Evolutionary conservation across 2,888 invertebrate genomes (phyloP).

Genomic region (Osmoderma eremita): DNA sequence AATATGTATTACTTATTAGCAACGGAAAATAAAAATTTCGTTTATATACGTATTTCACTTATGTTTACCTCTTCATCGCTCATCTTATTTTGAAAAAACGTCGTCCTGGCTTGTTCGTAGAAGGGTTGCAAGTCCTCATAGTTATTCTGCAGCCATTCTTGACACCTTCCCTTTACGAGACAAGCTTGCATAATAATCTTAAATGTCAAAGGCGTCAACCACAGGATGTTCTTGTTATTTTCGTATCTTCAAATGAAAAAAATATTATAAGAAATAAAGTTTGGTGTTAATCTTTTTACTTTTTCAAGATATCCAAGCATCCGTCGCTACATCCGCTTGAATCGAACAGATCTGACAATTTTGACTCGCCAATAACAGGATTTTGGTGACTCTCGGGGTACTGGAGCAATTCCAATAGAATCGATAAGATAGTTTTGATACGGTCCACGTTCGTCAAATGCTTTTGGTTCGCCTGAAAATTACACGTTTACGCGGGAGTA

Average conservation of each 20-base stretch:
- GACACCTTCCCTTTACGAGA: slow-evolving; percentile 36
- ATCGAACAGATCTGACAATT: slow-evolving; percentile 32
- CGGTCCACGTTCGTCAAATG: slow-evolving; percentile 51
- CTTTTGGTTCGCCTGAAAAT: slow-evolving; percentile 47
- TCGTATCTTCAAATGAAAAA: slow-evolving; percentile 36
- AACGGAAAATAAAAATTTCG: background rate
- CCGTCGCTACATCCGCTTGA: slow-evolving; percentile 43
- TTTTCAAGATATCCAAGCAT: slow-evolving; percentile 50
- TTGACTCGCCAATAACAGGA: slow-evolving; percentile 20
- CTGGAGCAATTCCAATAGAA: slow-evolving; percentile 50
- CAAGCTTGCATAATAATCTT: slow-evolving; percentile 39
- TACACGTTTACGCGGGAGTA: slow-evolving; percentile 1
- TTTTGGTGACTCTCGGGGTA: slow-evolving; percentile 44
- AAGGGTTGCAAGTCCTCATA: slow-evolving; percentile 50
- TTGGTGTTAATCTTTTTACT: slow-evolving; percentile 30
- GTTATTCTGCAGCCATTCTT: slow-evolving; percentile 54
- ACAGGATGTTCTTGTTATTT: slow-evolving; percentile 32
- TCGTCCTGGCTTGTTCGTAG: slow-evolving; percentile 48
- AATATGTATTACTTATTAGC: too few species aligned
- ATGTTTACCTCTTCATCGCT: slow-evolving; percentile 43
- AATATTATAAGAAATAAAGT: background rate
- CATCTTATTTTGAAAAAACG: slow-evolving; percentile 46
- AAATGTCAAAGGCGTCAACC: slow-evolving; percentile 36
- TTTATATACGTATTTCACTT: background rate
- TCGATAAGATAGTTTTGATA: slow-evolving; percentile 48